Conservation (phyloP, 2,113 vertebrate species). For the Atractosteus spatula region DNA sequence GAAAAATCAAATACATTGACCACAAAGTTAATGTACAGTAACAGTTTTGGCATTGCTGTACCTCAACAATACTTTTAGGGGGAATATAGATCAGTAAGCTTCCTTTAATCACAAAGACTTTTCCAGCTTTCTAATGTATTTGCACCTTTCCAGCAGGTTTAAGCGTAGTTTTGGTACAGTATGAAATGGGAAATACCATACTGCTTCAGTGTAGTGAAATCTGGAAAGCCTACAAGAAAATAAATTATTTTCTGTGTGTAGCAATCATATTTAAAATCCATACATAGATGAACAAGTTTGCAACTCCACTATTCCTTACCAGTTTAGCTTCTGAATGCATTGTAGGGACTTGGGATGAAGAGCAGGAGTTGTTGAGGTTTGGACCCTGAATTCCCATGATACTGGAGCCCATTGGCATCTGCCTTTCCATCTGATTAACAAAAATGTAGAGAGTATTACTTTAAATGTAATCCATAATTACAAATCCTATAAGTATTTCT, state of each 20-base stretch:
- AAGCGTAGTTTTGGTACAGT: conserved; percentile 62
- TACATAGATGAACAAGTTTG: neutral
- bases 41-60: too few species aligned
- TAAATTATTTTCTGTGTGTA: too few species aligned
- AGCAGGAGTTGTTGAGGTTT: conserved; percentile 85
- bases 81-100: too few species aligned
- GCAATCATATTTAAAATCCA: neutral
- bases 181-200: conserved; percentile 61
- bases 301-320: conserved; percentile 69
- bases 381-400: conserved; percentile 97
- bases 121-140: conserved; percentile 30
- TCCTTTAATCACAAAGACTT: conserved; percentile 53
- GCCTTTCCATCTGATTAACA: conserved; percentile 88
- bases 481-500: too few species aligned
- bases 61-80: too few species aligned
- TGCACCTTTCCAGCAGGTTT: conserved; percentile 49
- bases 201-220: conserved; percentile 47
- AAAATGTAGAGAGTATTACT: conserved; percentile 12
- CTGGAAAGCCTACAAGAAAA: conserved; percentile 58
- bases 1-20: too few species aligned
- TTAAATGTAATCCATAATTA: too few species aligned
- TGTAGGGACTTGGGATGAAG: conserved; percentile 89
- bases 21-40: too few species aligned
- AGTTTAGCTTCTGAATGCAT: conserved; percentile 99
- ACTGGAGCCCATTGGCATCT: conserved; percentile 97